Evolutionary conservation across 2,113 vertebrate genomes (phyloP).

Genomic region (Sterrhoptilus dennistouni): DNA sequence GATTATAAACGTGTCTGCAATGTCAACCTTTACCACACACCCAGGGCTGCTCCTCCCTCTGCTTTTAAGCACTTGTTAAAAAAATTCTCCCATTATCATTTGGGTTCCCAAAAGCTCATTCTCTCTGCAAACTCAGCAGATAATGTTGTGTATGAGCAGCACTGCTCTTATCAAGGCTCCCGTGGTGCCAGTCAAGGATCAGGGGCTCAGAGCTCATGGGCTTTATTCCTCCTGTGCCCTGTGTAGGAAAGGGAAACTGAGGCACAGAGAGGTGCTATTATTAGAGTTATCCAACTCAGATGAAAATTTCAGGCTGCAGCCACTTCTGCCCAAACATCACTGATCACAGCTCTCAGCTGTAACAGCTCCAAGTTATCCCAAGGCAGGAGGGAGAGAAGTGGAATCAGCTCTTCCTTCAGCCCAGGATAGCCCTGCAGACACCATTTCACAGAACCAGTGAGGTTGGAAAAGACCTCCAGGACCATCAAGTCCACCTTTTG

Average conservation of each 20-base stretch:
- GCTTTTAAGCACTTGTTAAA: background rate
- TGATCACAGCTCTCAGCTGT: rapidly evolving
- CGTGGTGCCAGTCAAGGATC: rapidly evolving
- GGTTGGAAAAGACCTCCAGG: background rate
- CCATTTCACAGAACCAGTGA: background rate
- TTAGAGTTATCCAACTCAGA: background rate
- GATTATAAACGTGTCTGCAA: constrained; percentile 66
- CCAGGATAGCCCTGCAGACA: rapidly evolving
- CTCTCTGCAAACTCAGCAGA: background rate
- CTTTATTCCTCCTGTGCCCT: background rate
- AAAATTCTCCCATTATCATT: background rate
- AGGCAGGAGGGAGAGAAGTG: too few relatives aligned
- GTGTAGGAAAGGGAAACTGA: background rate
- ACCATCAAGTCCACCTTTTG: rapidly evolving
- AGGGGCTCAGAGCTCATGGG: background rate
- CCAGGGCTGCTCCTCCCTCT: background rate
- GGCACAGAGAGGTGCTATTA: rapidly evolving
- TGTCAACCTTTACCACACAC: constrained; percentile 23
- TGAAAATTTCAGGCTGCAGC: background rate
- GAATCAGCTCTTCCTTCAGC: background rate
- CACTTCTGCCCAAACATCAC: background rate
- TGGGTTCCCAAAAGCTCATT: background rate
- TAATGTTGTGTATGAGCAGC: rapidly evolving
- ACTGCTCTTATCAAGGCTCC: background rate
- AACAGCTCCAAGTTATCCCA: rapidly evolving